phyloP scores from a whole-genome alignment of 2,888 invertebrate genomes.

The Pyrochroa serraticornis region DNA sequence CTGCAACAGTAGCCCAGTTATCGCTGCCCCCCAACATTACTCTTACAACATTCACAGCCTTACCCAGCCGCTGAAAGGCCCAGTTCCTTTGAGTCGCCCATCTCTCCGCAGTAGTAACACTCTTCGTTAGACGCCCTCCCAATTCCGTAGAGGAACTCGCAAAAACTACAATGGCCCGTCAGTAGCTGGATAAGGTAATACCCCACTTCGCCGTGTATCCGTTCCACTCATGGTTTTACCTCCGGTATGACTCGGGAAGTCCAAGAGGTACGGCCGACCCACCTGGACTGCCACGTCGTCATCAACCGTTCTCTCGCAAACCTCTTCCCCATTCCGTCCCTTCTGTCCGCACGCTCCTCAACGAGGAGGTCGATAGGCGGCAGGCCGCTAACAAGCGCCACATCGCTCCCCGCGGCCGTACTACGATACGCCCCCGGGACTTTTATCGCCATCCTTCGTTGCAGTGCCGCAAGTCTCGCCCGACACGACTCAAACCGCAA shows the following conservation, averaged over 20 bases:
- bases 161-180: slow-evolving; percentile 19
- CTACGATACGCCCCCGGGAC: slow-evolving; percentile 1
- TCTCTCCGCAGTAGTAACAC: slow-evolving; percentile 13
- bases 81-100: slow-evolving; percentile 12
- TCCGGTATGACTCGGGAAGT: slow-evolving; percentile 10
- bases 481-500: background rate
- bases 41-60: background rate
- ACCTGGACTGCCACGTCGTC: slow-evolving; percentile 15
- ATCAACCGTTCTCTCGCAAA: background rate
- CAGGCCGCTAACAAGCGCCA: background rate
- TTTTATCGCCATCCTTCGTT: background rate
- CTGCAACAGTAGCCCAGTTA: slow-evolving; percentile 8
- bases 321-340: background rate
- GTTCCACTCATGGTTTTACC: slow-evolving; percentile 9
- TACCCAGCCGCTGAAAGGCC: background rate
- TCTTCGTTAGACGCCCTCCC: background rate
- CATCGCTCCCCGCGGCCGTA: background rate
- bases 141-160: slow-evolving; percentile 11
- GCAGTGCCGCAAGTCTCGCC: background rate
- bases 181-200: slow-evolving; percentile 22
- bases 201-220: slow-evolving; percentile 6
- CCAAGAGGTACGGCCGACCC: slow-evolving; percentile 1
- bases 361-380: slow-evolving; percentile 1
- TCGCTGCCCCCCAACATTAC: slow-evolving; percentile 7
- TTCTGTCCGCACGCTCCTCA: background rate